These are phyloP conservation scores for Petaurus breviceps DNA, from an alignment of 2,113 vertebrate species.

Conservation along the genomic window DNA sequence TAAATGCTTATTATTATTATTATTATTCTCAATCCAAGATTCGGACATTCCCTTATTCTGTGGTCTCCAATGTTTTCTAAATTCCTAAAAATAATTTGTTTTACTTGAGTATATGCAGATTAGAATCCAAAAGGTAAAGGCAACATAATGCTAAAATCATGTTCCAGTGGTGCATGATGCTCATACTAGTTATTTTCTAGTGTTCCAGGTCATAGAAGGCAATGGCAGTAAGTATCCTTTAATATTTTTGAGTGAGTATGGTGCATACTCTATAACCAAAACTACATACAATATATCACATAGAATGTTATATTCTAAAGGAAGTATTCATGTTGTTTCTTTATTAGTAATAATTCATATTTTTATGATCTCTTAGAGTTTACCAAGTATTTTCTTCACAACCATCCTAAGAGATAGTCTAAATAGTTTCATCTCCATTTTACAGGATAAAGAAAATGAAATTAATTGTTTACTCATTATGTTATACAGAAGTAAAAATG, in stretches of 20 bases:
- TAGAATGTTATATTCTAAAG: too few species aligned
- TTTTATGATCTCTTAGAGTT: not conserved
- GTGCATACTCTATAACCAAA: not conserved
- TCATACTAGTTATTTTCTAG: not conserved
- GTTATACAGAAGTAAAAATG: too few species aligned
- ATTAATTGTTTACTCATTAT: not conserved
- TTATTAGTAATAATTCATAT: not conserved
- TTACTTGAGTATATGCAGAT: too few species aligned
- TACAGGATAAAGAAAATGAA: not conserved
- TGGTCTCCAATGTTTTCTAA: too few species aligned
- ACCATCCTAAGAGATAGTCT: not conserved
- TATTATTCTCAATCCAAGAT: too few species aligned
- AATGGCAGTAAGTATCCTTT: not conserved
- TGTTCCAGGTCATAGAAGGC: not conserved
- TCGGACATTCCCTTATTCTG: too few species aligned
- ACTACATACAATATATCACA: not conserved
- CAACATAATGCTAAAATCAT: too few species aligned
- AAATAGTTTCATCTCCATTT: not conserved
- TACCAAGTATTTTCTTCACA: too few species aligned
- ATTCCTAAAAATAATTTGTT: too few species aligned
- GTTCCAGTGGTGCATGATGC: not conserved
- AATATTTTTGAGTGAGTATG: not conserved
- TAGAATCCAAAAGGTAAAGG: too few species aligned
- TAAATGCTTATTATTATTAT: too few species aligned
- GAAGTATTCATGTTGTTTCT: not conserved